Conservation (phyloP, 2,797 vertebrate genomes). For the Intellagama lesueurii region DNA sequence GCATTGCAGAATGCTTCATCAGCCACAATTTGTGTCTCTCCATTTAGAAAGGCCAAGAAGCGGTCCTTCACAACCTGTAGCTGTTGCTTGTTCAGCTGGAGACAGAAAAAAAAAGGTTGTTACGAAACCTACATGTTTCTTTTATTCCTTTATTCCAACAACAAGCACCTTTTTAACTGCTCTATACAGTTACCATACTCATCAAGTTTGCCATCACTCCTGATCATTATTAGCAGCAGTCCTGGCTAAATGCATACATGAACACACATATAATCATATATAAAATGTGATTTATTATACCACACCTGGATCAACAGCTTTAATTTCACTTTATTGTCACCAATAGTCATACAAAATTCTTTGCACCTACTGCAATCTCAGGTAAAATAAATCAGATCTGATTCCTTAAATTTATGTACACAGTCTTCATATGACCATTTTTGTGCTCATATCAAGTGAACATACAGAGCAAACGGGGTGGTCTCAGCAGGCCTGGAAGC, state of each 20-base stretch:
- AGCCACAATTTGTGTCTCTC: constrained; percentile 93
- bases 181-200: background rate
- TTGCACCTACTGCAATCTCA: too few relatives aligned
- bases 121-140: constrained; percentile 24
- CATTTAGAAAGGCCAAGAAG: constrained; percentile 92
- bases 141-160: background rate
- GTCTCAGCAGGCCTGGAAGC: too few relatives aligned
- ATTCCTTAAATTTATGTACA: too few relatives aligned
- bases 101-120: constrained; percentile 16
- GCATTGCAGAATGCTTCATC: constrained; percentile 98
- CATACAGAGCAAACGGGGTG: too few relatives aligned
- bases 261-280: background rate
- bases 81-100: constrained; percentile 95
- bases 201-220: background rate
- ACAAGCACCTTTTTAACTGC: background rate
- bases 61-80: constrained; percentile 90
- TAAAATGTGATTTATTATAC: background rate
- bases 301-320: background rate
- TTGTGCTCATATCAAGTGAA: too few relatives aligned
- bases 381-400: too few relatives aligned
- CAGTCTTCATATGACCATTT: too few relatives aligned
- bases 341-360: too few relatives aligned
- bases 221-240: background rate
- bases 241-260: background rate
- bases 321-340: background rate